Evolutionary conservation across 2,797 vertebrate genomes (phyloP), one percentile per base, ranked within the genome.

Genomic region (Nannoperca australis): DNA sequence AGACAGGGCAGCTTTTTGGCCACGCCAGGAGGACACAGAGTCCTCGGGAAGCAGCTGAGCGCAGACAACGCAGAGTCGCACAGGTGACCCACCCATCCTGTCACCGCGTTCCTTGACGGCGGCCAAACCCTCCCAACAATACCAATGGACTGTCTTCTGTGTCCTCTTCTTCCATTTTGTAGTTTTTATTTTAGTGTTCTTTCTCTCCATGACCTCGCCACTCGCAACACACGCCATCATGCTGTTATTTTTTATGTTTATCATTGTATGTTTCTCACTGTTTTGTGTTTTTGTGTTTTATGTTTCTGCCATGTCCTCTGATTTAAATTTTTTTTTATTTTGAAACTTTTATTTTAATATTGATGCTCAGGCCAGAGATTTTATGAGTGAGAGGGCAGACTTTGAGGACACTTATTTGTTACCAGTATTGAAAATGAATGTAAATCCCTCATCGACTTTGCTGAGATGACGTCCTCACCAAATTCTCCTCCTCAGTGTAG

Each of bases 1-100:
- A 96, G 97, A 0, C 96, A 95, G 73, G 95, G 78, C 81, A 92
- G 68, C 90, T 96, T 98, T 85, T 93, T 99, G 94, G 94, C 97
- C 65, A 95, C 96, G 1, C 94, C 94, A 58, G 93, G 97, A 0
- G 95, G 95, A 74, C 98, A 99, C 94, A 80, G 97, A 77, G 97
- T 97, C 61, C 94, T 99, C 11, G 98, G 97, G 88, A 99, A 99
- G 95, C 98, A 99, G 94, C 95, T 99, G 84, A 99, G 98, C 1
- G 97, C 98, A 0, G 98, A 99, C 95, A 98, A 97, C 15, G 98
- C 98, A 0, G 98, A 99, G 90, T 96, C 96, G 17, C 98, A 99
- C 96, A 98, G 98, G 98, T 99, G 94, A 95, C 56, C 65, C 68
- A n/a, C 73, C 66, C 75, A 76, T 67, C 72, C 54, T 20, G 64